A percentile compares a stretch with the other conserved stretches of the same genome.
These are phyloP conservation scores for Heliconius hewitsoni DNA, from an alignment of 1,140 invertebrate species.

Conservation along the genomic window DNA sequence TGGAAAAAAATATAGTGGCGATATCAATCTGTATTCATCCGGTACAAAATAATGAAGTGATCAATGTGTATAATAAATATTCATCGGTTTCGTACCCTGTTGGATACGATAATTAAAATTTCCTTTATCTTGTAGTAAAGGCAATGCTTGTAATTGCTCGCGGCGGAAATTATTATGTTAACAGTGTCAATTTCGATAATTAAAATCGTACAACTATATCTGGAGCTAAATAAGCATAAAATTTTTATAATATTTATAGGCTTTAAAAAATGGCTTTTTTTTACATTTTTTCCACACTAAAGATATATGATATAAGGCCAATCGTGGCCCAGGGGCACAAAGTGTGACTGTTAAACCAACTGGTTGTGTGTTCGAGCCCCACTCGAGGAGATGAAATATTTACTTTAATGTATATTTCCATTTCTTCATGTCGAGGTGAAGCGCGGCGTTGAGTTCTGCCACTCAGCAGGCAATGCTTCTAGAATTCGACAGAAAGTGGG, in stretches of 20 bases:
- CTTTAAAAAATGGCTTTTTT: neutral
- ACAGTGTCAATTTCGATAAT: conserved; percentile 21
- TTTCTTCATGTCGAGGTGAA: too few relatives aligned
- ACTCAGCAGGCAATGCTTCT: too few relatives aligned
- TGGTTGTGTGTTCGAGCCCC: too few relatives aligned
- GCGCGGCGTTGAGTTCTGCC: too few relatives aligned
- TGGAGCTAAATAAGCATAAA: neutral
- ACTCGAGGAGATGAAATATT: too few relatives aligned
- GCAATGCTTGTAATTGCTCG: conserved; percentile 25
- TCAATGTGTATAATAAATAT: conserved; percentile 27
- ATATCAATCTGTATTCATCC: conserved; percentile 14
- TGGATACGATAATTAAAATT: conserved; percentile 27
- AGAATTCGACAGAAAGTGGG: too few relatives aligned
- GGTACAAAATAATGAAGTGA: conserved; percentile 15
- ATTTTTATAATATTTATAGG: neutral
- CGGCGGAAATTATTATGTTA: conserved; percentile 26
- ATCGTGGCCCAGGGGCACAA: too few relatives aligned
- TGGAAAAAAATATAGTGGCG: neutral
- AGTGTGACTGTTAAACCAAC: too few relatives aligned
- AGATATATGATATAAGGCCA: too few relatives aligned
- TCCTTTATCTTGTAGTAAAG: conserved; percentile 17
- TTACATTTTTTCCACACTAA: too few relatives aligned
- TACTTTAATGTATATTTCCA: too few relatives aligned
- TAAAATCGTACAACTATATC: conserved; percentile 12
- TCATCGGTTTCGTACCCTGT: conserved; percentile 18